Base-by-base conservation (phyloP, 2,797 vertebrate species). In the Eulemur coronatus region DNA sequence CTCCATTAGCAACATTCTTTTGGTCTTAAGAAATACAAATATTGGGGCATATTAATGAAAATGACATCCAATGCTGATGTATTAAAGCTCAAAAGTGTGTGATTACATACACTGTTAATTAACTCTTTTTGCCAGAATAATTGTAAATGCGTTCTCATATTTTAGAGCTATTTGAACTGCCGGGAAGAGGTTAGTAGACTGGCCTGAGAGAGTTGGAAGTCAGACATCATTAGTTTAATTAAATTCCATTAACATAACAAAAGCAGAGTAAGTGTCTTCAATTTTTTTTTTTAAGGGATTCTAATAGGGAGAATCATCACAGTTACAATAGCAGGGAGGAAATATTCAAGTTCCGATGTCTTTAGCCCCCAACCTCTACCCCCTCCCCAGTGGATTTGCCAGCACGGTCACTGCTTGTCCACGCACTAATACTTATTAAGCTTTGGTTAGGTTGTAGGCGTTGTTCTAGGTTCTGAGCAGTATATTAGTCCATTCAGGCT, bases 31-130 rank as follows among this genome's bases (percentile, higher is more conserved):
- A 98, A 98, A 97, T 97, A 97, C 89, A 98, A 98, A 98, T 98
- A 98, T 92, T 91, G 95, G 63, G 97, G 78, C 88, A 70, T 94
- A 91, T 98, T 98, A 98, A 98, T 98, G 98, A 96, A 98, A 97
- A 96, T 87, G 97, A 97, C 97, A 97, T 61, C 96, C 91, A 33
- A 48, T 8, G 26, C 72, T 97, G 97, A 98, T 90, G 84, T 84
- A 98, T 96, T 65, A 90, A 84, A 17, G 15, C 65, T 95, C 84
- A 63, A 70, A 93, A 94, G 33, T 61, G 89, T 98, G 97, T 98
- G 97, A 98, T 97, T 94, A 97, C 98, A 78, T 76, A 52, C 3
- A 18, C 67, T 93, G 90, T 96, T 98, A 98, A 98, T 98, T 95
- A 98, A 98, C 84, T 97, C 95, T 95, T 97, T 98, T 97, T 79